Evolutionary conservation across 2,113 vertebrate genomes (phyloP), one percentile per base, ranked within the genome.

Genomic region (Hemichromis elongatus): DNA sequence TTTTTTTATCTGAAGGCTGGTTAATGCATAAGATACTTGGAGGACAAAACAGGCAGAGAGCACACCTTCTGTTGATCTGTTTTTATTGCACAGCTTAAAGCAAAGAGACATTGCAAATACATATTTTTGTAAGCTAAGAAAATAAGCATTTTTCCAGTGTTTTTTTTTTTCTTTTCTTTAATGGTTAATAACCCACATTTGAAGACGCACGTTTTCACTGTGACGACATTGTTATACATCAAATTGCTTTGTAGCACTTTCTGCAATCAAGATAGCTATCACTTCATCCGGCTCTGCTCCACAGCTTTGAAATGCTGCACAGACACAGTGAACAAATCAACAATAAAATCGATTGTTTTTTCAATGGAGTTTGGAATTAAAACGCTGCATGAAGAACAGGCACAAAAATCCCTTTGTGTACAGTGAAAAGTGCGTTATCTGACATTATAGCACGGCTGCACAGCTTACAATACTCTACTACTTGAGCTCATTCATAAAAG

Each of bases 31-130:
- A 50, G 68, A 77, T 68, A 57, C 63, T 61, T 28, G 7, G 24
- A 84, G 82, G 84, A 91, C 81, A 83, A 86, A 92, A 70, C 18
- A 91, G 77, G 50, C 82, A 9, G 18, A 83, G 40, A 80, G 83
- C 26, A 50, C 10, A 40, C 30, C 47, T 86, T 90, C 47, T 77
- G 53, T 54, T 68, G 35, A 37, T 85, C 19, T 59, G 47, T 5
- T 59, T 92, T 92, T 93, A 90, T 93, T 92, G 30, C 14, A 56
- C 7, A 19, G 19, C 75, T 70, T 26, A 42, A 78, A 86, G 33
- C 82, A 78, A 40, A 42, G 56, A 12, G 10, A 61, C 56, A 56
- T 2, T 47, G 24, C 47, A 55, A n/a, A 54, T 42, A 30, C 63
- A 73, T 33, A 54, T 79, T 30, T 70, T 75, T 50, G 42, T 50